Evolutionary conservation across 2,797 vertebrate genomes (phyloP).

Genomic region (Salmo trutta): DNA sequence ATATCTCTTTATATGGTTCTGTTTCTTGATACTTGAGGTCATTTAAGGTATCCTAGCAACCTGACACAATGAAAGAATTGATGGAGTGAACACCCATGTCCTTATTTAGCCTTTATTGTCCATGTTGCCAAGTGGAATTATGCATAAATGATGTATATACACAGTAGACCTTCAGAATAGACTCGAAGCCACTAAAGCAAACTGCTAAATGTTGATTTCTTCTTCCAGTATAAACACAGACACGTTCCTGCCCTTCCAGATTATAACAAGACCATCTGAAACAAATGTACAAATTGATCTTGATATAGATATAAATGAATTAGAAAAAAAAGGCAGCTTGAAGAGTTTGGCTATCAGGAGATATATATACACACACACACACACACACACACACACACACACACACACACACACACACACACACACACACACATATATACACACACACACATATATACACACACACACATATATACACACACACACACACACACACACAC

Average conservation of each 20-base stretch:
- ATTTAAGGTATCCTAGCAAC: constrained; percentile 14
- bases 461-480: no score
- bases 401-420: not conserved
- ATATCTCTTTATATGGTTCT: not conserved
- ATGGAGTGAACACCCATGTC: constrained; percentile 9
- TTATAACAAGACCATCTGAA: constrained; percentile 37
- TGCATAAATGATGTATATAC: constrained; percentile 51
- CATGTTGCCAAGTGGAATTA: constrained; percentile 50
- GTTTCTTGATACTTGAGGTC: constrained; percentile 4
- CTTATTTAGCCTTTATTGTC: constrained; percentile 52
- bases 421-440: not conserved
- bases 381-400: not conserved
- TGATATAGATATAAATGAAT: constrained; percentile 21
- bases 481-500: not conserved
- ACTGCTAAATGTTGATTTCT: not conserved
- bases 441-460: constrained; percentile 15
- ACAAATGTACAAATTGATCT: constrained; percentile 52
- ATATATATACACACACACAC: constrained; percentile 22
- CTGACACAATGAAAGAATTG: constrained; percentile 10
- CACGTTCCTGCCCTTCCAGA: constrained; percentile 1
- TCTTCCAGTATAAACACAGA: not conserved
- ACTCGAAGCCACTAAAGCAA: constrained; percentile 8
- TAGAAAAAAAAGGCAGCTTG: constrained; percentile 51
- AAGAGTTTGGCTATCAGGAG: constrained; percentile 30
- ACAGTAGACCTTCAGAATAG: constrained; percentile 32